Percentiles rank a stretch among this genome's conserved stretches.
Conservation (phyloP, 1,140 invertebrate genomes). For the Drosophila tani region DNA sequence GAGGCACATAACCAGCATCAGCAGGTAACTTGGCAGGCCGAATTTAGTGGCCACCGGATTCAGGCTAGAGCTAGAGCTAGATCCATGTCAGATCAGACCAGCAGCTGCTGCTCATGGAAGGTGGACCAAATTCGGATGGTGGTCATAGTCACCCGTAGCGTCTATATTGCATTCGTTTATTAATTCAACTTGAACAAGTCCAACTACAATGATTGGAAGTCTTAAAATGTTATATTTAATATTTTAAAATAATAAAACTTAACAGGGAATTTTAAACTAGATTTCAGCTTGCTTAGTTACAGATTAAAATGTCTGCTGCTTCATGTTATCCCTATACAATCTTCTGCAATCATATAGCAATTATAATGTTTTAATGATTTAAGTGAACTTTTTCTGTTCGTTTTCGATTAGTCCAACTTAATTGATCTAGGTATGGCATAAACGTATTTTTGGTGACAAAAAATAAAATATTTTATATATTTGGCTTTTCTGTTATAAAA, state of each 20-base stretch:
- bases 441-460: neutral
- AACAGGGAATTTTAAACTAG: too few species aligned
- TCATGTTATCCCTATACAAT: too few species aligned
- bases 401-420: neutral
- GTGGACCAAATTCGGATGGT: neutral
- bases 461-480: neutral
- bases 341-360: too few species aligned
- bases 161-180: too few species aligned
- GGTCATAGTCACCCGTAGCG: neutral
- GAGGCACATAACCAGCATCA: conserved; percentile 27
- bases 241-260: too few species aligned
- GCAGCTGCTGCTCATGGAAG: conserved; percentile 22
- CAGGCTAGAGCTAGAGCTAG: conserved; percentile 6
- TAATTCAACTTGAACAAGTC: neutral
- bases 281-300: too few species aligned
- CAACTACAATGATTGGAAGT: neutral
- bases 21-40: conserved; percentile 24
- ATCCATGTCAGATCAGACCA: conserved; percentile 15
- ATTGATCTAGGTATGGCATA: neutral
- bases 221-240: neutral
- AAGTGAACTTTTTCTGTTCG: neutral
- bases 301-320: too few species aligned
- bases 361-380: too few species aligned
- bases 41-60: conserved; percentile 18
- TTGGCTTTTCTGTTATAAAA: neutral